These are phyloP conservation scores for Dicrurus megarhynchus DNA, from an alignment of 2,113 vertebrate genomes.

Conservation along the genomic window DNA sequence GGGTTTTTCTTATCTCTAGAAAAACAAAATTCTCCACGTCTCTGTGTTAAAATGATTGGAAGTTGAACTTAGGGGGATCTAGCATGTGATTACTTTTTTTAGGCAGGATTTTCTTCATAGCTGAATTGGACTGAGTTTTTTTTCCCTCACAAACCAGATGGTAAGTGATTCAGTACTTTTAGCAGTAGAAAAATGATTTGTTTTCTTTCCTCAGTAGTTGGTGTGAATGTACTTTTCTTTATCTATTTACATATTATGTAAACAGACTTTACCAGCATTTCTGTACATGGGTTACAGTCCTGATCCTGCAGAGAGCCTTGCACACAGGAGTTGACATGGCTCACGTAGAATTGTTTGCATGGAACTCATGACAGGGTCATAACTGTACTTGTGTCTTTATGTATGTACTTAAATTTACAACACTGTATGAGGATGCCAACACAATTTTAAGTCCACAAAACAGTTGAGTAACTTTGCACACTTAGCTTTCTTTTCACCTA, in stretches of 20 bases:
- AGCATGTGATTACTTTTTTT: slow-evolving; percentile 50
- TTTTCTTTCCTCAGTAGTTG: slow-evolving; percentile 49
- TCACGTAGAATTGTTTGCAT: background rate
- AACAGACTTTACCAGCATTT: slow-evolving; percentile 6
- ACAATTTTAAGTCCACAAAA: background rate
- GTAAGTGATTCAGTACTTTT: slow-evolving; percentile 59
- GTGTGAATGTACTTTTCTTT: slow-evolving; percentile 63
- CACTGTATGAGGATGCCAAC: background rate
- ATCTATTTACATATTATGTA: slow-evolving; percentile 60
- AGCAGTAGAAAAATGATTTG: slow-evolving; percentile 41
- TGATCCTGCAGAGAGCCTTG: background rate
- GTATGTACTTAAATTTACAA: background rate
- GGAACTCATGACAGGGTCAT: background rate
- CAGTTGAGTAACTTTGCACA: background rate
- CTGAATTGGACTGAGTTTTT: slow-evolving; percentile 28
- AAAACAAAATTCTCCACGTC: background rate
- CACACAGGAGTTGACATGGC: background rate
- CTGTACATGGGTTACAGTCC: background rate
- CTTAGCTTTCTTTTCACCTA: background rate
- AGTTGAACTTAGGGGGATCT: slow-evolving; percentile 10
- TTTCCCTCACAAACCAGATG: slow-evolving; percentile 26
- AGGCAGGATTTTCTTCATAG: slow-evolving; percentile 49
- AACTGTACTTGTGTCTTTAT: background rate
- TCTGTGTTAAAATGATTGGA: slow-evolving; percentile 11
- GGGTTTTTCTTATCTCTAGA: background rate